phyloP scores from a whole-genome alignment of 2,113 vertebrate species.

The Centropus unirufus region DNA sequence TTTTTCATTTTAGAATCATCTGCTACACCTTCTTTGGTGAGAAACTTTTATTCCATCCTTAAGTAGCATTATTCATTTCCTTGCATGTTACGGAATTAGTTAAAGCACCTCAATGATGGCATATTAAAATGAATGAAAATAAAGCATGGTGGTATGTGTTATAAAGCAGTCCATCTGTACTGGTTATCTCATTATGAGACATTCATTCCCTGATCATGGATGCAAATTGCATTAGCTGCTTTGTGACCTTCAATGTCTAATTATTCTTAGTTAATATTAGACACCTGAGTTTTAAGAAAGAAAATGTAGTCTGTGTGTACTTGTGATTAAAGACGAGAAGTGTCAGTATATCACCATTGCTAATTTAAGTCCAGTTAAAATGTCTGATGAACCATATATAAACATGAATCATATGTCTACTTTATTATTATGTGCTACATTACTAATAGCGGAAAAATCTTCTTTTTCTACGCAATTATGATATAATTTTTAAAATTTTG shows the following conservation, averaged over 20 bases:
- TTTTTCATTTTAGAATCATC: background rate
- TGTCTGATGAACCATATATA: background rate
- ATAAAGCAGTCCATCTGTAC: background rate
- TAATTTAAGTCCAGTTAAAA: background rate
- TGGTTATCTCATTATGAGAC: background rate
- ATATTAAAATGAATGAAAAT: background rate
- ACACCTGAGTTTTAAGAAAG: background rate
- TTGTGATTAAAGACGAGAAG: background rate
- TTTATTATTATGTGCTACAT: background rate
- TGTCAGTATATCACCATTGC: background rate
- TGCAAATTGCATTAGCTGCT: background rate
- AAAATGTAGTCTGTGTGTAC: background rate
- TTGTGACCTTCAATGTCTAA: background rate
- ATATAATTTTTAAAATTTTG: background rate
- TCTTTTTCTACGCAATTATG: background rate
- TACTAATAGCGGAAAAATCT: background rate
- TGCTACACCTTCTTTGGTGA: background rate
- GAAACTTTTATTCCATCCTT: background rate
- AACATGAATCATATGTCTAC: background rate
- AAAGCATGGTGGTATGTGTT: background rate
- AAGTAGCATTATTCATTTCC: background rate
- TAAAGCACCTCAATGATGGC: background rate
- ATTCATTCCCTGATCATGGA: background rate
- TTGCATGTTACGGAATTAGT: background rate
- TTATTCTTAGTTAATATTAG: background rate